Base-by-base conservation (phyloP, 1,140 invertebrate species). In the Lanistes nyassanus region DNA sequence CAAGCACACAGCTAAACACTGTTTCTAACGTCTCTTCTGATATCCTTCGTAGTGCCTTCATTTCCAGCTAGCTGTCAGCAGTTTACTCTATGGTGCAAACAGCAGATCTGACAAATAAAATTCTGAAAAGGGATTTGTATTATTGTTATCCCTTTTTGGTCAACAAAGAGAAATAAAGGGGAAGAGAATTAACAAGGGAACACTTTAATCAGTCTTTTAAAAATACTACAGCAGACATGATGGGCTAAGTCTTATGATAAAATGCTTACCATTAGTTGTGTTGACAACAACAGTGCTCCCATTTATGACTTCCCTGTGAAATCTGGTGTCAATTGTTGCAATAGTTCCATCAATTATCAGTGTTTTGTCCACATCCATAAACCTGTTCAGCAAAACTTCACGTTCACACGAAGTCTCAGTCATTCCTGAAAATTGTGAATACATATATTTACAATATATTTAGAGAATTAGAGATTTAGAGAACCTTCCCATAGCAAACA, bases 331-430 rank as follows among this genome's bases (percentile, higher is more conserved):
- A 42, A 67, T 67, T n/a, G 34, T 67, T n/a, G 34, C 65, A 42
- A 67, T 67, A n/a, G 39, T 42, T n/a, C 65, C 65, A 42, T 67
- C 65, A 34, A 37, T 37, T n/a, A 67, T 67, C 11, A 31, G n/a
- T n/a, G 39, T 42, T n/a, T 67, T 67, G 65, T 67, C 65, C 29
- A 67, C 65, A 67, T 67, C 31, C 21, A 42, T 34, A 34, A 37
- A 67, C 13, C 65, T 31, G 29, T 31, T 42, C 21, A 67, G 23
- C 21, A 37, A 67, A n/a, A 67, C 39, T 37, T 67, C 39, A 0
- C 65, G 65, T 34, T 42, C 31, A 67, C 65, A 67, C 1, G 65
- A 67, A 9, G 65, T 67, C 23, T 36, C 34, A 16, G 65, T 67
- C 65, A 67, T 67, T 19, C 65, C 65, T 67, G 34, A 36, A n/a